A percentile compares a stretch with the other conserved stretches of the same genome.
These are phyloP conservation scores for Pararge aegeria DNA, from an alignment of 1,140 invertebrate species.

Conservation along the genomic window DNA sequence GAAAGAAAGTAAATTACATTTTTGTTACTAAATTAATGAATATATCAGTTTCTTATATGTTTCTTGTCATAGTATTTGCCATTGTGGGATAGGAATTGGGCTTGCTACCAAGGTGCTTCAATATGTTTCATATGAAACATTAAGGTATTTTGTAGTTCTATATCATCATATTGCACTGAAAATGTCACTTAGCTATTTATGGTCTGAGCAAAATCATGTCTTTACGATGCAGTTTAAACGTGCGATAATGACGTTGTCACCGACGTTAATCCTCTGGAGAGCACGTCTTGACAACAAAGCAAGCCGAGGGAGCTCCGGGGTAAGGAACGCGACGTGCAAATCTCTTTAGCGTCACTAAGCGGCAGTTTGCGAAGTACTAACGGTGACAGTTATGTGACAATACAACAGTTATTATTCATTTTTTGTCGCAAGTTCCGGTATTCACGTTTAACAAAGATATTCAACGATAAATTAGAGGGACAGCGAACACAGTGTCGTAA, in stretches of 20 bases:
- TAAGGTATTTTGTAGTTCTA: too few relatives aligned
- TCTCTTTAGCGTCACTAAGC: conserved; percentile 30
- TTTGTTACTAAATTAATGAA: too few relatives aligned
- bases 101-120: too few relatives aligned
- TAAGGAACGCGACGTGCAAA: conserved; percentile 20
- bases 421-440: not conserved
- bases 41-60: too few relatives aligned
- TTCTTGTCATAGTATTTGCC: too few relatives aligned
- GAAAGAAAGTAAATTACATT: too few relatives aligned
- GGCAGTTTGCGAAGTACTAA: conserved; percentile 23
- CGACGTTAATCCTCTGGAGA: conserved; percentile 41
- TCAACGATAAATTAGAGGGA: not conserved
- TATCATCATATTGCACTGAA: too few relatives aligned
- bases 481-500: not conserved
- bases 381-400: conserved; percentile 22
- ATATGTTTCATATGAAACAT: too few relatives aligned
- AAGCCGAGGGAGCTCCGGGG: conserved; percentile 1
- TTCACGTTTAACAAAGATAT: not conserved
- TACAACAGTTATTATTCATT: not conserved
- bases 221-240: conserved; percentile 14
- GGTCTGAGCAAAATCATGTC: not conserved
- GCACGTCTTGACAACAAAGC: conserved; percentile 34
- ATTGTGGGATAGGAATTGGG: too few relatives aligned
- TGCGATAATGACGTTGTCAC: conserved; percentile 30
- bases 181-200: too few relatives aligned